Evolutionary conservation across 2,797 vertebrate species (phyloP).

Genomic region (Pangasius larnaudii): DNA sequence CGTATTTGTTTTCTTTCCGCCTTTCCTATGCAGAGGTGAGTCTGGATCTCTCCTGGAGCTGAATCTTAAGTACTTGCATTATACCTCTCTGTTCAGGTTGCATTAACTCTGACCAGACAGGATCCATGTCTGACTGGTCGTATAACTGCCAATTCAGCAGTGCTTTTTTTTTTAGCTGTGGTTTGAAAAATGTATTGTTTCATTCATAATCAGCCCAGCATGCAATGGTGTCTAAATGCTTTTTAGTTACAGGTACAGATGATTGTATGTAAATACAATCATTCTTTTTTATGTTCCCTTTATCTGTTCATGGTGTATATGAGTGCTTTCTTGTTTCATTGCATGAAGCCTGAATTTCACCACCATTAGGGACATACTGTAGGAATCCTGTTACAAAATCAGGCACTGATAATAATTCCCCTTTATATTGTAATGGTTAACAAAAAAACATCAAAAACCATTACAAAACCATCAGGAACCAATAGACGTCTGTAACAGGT

Average conservation of each 20-base stretch:
- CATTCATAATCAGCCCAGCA: not conserved
- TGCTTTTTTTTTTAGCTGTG: not conserved
- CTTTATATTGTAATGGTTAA: not conserved
- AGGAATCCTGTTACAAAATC: not conserved
- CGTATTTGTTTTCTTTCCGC: not conserved
- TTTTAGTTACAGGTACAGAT: not conserved
- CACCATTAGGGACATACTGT: not conserved
- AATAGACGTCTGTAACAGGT: not conserved
- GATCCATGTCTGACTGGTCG: not conserved
- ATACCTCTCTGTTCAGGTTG: not conserved
- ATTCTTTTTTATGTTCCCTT: not conserved
- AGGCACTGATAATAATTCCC: not conserved
- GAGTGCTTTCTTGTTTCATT: not conserved
- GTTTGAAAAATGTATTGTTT: not conserved
- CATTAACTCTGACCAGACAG: not conserved
- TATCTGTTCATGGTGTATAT: not conserved
- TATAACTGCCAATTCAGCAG: not conserved
- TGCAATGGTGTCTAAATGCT: not conserved
- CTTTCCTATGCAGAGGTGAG: not conserved
- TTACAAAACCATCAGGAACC: conserved; percentile 1
- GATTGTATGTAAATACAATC: not conserved
- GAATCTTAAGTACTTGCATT: conserved; percentile 18
- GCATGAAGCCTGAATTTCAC: not conserved
- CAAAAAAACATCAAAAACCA: not conserved
- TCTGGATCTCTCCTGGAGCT: not conserved